Evolutionary conservation across 2,113 vertebrate species (phyloP).

Genomic region (Bubo bubo): DNA sequence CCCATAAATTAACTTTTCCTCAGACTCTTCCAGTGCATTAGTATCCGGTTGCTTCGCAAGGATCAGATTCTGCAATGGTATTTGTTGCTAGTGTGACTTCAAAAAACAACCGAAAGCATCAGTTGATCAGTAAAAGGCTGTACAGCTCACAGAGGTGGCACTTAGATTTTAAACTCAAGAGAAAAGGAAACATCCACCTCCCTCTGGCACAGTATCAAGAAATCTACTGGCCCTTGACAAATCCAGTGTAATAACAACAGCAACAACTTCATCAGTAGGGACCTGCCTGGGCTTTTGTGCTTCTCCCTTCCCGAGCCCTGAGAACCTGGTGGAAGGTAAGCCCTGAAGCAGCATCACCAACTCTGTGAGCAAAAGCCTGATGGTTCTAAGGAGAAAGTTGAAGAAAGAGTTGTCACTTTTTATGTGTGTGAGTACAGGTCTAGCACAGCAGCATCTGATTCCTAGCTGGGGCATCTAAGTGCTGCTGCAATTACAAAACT

Average conservation of each 20-base stretch:
- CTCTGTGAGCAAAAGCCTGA: not conserved
- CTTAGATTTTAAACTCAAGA: not conserved
- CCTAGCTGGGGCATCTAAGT: not conserved
- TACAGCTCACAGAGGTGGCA: not conserved
- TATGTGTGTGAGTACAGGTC: not conserved
- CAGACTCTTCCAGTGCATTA: not conserved
- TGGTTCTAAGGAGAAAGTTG: not conserved
- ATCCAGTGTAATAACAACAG: not conserved
- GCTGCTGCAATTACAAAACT: not conserved
- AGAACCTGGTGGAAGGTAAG: not conserved
- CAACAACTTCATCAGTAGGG: not conserved
- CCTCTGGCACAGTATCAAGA: not conserved
- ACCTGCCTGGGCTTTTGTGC: not conserved
- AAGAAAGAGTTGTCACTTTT: not conserved
- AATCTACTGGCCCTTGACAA: not conserved
- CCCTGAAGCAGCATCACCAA: not conserved
- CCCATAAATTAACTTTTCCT: not conserved
- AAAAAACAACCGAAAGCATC: not conserved
- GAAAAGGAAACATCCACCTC: not conserved
- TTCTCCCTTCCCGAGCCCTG: not conserved
- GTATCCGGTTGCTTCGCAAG: not conserved
- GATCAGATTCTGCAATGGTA: not conserved
- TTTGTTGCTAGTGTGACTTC: rapidly evolving
- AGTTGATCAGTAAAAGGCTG: not conserved
- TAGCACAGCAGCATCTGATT: rapidly evolving